Evolutionary conservation across 2,888 invertebrate genomes (phyloP), one percentile per base, ranked within the genome.

Genomic region (Eristalinus sepulchralis): DNA sequence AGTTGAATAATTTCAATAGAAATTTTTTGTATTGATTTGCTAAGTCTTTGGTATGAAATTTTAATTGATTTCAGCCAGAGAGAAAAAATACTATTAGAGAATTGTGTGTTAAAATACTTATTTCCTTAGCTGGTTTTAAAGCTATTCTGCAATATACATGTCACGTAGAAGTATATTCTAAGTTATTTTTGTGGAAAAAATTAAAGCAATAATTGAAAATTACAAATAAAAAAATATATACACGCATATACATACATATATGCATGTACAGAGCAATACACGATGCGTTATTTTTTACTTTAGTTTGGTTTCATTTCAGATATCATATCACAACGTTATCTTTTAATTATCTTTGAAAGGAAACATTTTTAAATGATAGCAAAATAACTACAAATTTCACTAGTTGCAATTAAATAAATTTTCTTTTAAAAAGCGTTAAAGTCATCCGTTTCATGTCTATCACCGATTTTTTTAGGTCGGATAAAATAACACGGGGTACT

Each of bases 1-100:
- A 47, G 79, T 80, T 80, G 66, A 82, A 82, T 71, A 76, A 10
- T 66, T 76, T 70, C 27, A 22, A 64, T 10, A 70, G 73, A 81
- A n/a, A 81, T 76, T 63, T 70, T 39, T 20, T 64, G 59, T 31
- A 20, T 22, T 33, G 68, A 59, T 27, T 67, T 60, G 67, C 36
- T 27, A n/a, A 67, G 47, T 33, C 9, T 31, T 62, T 20, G 22
- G n/a, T 27, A 59, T 34, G 33, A 57, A 67, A 62, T 20, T n/a
- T n/a, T n/a, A n/a, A n/a, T n/a, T n/a, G n/a, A n/a, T n/a, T n/a
- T 20, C 55, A 4, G 17, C 27, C 8, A 55, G 64, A 73, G 22
- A n/a, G 8, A 73, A 33, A 20, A 8, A 20, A 60, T 27, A 39
- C 22, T 34, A 53, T 34, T 47, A 67, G 60, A 39, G 17, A 20